These are phyloP conservation scores for Altica lythri DNA, from an alignment of 2,888 invertebrate species.

Conservation along the genomic window DNA sequence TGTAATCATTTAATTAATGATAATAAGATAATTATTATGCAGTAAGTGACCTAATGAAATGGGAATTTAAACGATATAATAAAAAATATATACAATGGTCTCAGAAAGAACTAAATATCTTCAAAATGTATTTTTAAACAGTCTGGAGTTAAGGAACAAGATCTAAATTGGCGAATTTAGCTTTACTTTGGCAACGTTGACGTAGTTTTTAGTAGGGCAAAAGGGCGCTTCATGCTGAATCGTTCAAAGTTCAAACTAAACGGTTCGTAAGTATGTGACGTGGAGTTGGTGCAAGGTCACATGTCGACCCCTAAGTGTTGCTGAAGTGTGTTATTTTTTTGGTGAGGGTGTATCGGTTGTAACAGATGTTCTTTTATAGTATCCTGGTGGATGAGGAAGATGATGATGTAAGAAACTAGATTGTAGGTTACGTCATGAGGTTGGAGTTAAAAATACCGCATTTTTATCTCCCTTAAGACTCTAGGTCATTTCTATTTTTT, in stretches of 20 bases:
- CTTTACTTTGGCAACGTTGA: conserved; percentile 19
- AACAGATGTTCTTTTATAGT: conserved; percentile 21
- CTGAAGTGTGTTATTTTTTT: background rate
- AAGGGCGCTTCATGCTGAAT: conserved; percentile 19
- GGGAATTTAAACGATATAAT: background rate
- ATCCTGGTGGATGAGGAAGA: conserved; percentile 22
- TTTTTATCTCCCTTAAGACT: conserved; percentile 2
- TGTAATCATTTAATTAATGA: conserved; percentile 13
- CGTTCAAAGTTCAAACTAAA: too few relatives aligned
- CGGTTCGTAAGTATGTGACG: conserved; percentile 5
- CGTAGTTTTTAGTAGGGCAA: conserved; percentile 12
- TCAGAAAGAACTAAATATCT: too few relatives aligned
- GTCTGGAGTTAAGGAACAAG: too few relatives aligned
- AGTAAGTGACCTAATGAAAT: background rate
- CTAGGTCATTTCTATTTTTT: conserved; percentile 4
- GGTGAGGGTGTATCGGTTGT: background rate
- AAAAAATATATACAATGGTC: too few relatives aligned
- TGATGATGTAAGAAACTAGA: conserved; percentile 18
- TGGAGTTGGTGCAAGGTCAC: conserved; percentile 19
- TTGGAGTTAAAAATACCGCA: conserved; percentile 11
- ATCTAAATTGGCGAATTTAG: too few relatives aligned
- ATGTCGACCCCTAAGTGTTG: conserved; percentile 1
- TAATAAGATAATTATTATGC: conserved; percentile 11
- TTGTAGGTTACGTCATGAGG: background rate
- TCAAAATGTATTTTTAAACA: too few relatives aligned